Conservation (phyloP, 1,140 invertebrate genomes). For the Acromyrmex charruanus region DNA sequence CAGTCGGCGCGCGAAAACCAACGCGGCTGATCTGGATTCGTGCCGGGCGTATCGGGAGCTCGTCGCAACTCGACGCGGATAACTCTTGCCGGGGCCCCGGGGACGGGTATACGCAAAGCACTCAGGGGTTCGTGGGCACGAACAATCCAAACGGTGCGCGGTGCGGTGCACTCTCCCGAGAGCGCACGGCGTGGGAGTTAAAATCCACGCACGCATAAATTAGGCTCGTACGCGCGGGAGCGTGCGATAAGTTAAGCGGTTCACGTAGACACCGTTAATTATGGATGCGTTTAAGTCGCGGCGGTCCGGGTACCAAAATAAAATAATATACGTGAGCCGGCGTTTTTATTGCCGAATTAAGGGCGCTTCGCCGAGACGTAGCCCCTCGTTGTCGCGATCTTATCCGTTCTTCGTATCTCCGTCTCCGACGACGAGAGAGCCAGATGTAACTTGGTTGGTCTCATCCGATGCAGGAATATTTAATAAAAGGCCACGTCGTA, state of each 20-base stretch:
- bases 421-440: slow-evolving; percentile 47
- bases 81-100: slow-evolving; percentile 69
- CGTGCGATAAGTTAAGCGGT: slow-evolving; percentile 84
- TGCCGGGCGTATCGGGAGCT: slow-evolving; percentile 71
- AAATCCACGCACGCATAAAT: slow-evolving; percentile 82
- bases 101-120: slow-evolving; percentile 36
- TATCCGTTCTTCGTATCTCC: slow-evolving; percentile 81
- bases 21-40: slow-evolving; percentile 64
- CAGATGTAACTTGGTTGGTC: slow-evolving; percentile 74
- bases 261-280: slow-evolving; percentile 85
- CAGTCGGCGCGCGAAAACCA: slow-evolving; percentile 63
- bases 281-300: slow-evolving; percentile 86
- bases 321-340: slow-evolving; percentile 86
- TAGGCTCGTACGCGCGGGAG: slow-evolving; percentile 76
- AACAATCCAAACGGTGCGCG: slow-evolving; percentile 70
- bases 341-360: slow-evolving; percentile 85
- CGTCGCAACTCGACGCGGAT: slow-evolving; percentile 68
- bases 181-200: slow-evolving; percentile 79
- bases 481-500: slow-evolving; percentile 57
- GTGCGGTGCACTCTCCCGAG: slow-evolving; percentile 33
- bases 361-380: slow-evolving; percentile 77
- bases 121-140: slow-evolving; percentile 67
- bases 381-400: slow-evolving; percentile 79
- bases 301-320: slow-evolving; percentile 86
- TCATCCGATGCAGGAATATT: slow-evolving; percentile 74